Conservation (phyloP, 2,797 vertebrate genomes). For the Syndactyla subalaris region DNA sequence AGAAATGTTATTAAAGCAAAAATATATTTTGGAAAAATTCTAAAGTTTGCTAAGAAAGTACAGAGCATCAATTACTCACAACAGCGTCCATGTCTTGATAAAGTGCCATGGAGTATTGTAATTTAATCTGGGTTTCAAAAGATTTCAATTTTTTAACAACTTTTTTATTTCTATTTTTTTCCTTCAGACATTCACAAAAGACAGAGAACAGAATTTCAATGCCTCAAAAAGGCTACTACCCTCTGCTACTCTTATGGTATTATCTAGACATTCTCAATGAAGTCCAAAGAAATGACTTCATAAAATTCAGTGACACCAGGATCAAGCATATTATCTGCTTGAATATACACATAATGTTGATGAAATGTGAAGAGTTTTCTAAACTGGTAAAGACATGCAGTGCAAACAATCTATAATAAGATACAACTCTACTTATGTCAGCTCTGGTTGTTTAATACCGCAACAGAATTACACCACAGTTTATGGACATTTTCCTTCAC, state of each 20-base stretch:
- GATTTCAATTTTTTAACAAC: not conserved
- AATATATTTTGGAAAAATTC: not conserved
- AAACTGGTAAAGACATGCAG: not conserved
- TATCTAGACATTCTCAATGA: not conserved
- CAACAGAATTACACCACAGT: not conserved
- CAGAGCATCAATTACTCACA: not conserved
- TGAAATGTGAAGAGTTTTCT: not conserved
- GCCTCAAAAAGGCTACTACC: not conserved
- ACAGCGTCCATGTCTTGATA: accelerated
- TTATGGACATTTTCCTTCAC: conserved; percentile 22
- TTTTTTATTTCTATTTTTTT: not conserved
- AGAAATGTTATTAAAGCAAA: not conserved
- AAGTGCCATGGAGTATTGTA: not conserved
- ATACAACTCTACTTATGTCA: not conserved
- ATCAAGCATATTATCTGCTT: not conserved
- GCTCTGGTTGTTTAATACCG: not conserved
- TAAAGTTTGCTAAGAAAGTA: not conserved
- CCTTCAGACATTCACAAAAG: not conserved
- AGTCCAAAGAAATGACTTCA: not conserved
- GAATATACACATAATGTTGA: not conserved
- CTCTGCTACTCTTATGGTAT: not conserved
- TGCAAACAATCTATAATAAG: not conserved
- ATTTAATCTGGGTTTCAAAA: not conserved
- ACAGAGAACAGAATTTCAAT: not conserved
- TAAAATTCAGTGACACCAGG: not conserved